Base-by-base conservation (phyloP, 2,888 invertebrate genomes). In the Conistra vaccinii region DNA sequence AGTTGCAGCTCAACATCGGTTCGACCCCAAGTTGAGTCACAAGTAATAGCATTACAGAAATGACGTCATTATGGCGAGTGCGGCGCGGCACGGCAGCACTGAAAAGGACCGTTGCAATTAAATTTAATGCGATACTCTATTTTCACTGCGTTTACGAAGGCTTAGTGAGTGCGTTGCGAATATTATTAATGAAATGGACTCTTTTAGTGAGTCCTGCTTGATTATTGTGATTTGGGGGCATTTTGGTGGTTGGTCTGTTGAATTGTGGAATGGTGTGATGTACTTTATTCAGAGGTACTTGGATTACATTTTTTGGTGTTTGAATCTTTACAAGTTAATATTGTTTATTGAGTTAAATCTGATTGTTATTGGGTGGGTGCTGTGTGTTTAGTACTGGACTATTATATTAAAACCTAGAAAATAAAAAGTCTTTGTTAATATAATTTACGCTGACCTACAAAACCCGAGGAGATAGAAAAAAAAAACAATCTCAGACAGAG, bases 71-170 rank as follows among this genome's bases (percentile, higher is more conserved):
- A 91, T 87, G 72, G 80, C 76, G 76, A 88, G 85, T 86, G 88
- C 88, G 83, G 80, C n/a, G 57, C 32, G 67, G 80, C 69, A 32
- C 86, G 83, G 76, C 53, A 89, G 91, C 92, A 91, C 88, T 91
- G 87, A 88, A 91, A 90, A 89, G 87, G 85, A 84, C 85, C 80
- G 78, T 84, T 86, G 89, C 89, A 87, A 87, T 94, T 92, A 93
- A 92, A 90, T 91, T 92, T 91, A 92, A 93, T 91, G 89, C 88
- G 88, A 91, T 89, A 91, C 90, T 89, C 81, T 85, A 88, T 91
- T 90, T 91, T 88, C 87, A 87, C 80, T 90, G 89, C 89, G 87
- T 89, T 90, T 85, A 87, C 65, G 78, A 84, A 80, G 80, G 81
- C 73, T 74, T 77, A 74, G 80, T 69, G 53, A 61, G 78, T 78